These are phyloP conservation scores for Trichogramma dendrolimi DNA, from an alignment of 2,888 invertebrate species.

Conservation along the genomic window DNA sequence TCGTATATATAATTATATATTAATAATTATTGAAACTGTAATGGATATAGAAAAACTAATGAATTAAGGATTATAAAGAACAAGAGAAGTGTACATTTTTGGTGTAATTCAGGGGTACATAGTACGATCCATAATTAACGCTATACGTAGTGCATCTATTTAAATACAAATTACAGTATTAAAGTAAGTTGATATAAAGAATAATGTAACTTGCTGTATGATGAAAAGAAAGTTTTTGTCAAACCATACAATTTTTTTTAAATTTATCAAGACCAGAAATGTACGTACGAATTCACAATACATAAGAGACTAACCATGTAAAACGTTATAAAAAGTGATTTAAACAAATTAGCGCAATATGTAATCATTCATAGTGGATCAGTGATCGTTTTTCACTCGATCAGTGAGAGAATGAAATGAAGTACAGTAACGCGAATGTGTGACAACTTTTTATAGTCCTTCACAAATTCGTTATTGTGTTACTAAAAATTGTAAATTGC, in stretches of 20 bases:
- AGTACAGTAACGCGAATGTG: conserved; percentile 21
- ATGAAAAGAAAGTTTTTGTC: conserved; percentile 19
- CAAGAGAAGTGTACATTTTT: conserved; percentile 26
- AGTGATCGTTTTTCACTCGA: conserved; percentile 20
- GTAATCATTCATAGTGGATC: conserved; percentile 27
- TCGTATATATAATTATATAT: conserved; percentile 20
- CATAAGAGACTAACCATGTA: neutral
- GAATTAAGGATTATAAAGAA: conserved; percentile 15
- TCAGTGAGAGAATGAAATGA: conserved; percentile 17
- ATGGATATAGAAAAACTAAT: conserved; percentile 26
- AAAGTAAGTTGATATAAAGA: conserved; percentile 10
- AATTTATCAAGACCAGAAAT: conserved; percentile 11
- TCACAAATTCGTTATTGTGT: too few relatives aligned
- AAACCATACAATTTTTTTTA: too few relatives aligned
- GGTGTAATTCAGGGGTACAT: conserved; percentile 25
- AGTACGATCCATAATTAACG: neutral
- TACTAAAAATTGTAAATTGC: too few relatives aligned
- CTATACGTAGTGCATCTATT: conserved; percentile 17
- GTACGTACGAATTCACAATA: conserved; percentile 5
- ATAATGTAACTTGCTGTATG: conserved; percentile 15
- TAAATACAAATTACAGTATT: conserved; percentile 16
- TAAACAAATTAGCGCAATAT: conserved; percentile 29
- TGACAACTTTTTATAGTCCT: conserved; percentile 28
- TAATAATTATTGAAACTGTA: conserved; percentile 19
- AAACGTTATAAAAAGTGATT: conserved; percentile 14